A percentile compares a stretch with the other conserved stretches of the same genome.
Conservation (phyloP, 1,140 invertebrate genomes). For the Meloidogyne hapla region DNA sequence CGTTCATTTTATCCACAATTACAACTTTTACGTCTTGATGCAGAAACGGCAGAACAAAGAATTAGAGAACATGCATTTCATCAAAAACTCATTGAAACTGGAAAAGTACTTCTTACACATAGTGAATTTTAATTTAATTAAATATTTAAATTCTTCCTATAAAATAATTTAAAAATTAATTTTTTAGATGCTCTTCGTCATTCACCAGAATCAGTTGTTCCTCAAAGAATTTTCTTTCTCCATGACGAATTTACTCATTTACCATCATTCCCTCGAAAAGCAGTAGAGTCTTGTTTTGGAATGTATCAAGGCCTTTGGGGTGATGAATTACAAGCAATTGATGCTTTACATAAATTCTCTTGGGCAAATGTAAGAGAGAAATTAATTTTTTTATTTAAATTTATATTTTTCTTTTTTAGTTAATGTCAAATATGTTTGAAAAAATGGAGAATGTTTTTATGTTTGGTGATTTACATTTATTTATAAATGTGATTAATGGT, state of each 20-base stretch:
- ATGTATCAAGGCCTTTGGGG: slow-evolving; percentile 87
- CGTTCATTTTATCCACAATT: slow-evolving; percentile 95
- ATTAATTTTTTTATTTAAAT: neutral
- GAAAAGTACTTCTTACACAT: slow-evolving; percentile 74
- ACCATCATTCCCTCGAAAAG: slow-evolving; percentile 95
- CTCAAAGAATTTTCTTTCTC: slow-evolving; percentile 92
- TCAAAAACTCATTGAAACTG: slow-evolving; percentile 93
- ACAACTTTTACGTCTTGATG: slow-evolving; percentile 87
- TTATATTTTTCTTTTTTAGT: slow-evolving; percentile 65
- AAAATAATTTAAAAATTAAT: no score
- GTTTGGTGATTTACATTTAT: slow-evolving; percentile 92
- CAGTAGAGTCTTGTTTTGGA: slow-evolving; percentile 90
- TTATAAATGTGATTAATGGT: slow-evolving; percentile 95
- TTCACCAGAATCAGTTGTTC: slow-evolving; percentile 66
- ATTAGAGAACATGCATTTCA: slow-evolving; percentile 85
- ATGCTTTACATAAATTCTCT: slow-evolving; percentile 95
- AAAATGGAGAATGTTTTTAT: slow-evolving; percentile 85
- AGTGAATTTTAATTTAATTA: slow-evolving; percentile 65
- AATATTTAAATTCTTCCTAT: no score
- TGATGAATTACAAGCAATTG: slow-evolving; percentile 82
- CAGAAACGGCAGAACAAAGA: slow-evolving; percentile 79
- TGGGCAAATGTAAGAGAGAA: slow-evolving; percentile 75
- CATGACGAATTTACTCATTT: slow-evolving; percentile 98
- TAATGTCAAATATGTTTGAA: slow-evolving; percentile 71
- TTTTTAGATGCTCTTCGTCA: slow-evolving; percentile 21